phyloP scores from a whole-genome alignment of 2,888 invertebrate genomes.

The Girardia tigrina region DNA sequence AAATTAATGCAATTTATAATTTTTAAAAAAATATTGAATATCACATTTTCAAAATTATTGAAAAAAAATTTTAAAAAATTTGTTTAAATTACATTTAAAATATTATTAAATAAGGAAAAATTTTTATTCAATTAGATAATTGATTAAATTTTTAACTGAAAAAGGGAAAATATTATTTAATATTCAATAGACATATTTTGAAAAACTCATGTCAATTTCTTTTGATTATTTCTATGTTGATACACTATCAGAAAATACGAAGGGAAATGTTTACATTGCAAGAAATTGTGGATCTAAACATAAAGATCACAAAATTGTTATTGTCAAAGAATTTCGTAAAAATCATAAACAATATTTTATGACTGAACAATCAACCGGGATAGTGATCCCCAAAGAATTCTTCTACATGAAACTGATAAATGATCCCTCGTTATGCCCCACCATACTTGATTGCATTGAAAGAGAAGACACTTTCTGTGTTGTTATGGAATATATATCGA shows the following conservation, averaged over 20 bases:
- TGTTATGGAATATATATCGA: background rate
- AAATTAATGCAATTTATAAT: too few species aligned
- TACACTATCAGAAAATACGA: background rate
- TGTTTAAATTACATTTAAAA: background rate
- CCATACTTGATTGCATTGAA: background rate
- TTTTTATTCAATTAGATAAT: too few species aligned
- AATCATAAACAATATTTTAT: background rate
- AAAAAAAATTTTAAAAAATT: background rate
- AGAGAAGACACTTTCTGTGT: background rate
- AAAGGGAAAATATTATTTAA: too few species aligned
- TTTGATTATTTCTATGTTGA: background rate
- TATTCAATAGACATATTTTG: too few species aligned
- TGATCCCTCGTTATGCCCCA: background rate
- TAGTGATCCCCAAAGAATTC: background rate
- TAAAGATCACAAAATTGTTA: background rate
- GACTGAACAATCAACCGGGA: background rate
- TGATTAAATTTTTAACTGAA: too few species aligned
- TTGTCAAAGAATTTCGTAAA: slow-evolving; percentile 1
- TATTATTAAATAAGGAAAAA: background rate
- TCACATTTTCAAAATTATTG: background rate
- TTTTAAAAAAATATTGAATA: too few species aligned
- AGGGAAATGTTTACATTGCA: background rate
- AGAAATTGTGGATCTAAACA: too few species aligned
- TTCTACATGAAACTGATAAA: background rate
- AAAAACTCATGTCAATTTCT: background rate